Conservation (phyloP, 2,888 invertebrate species). For the Geophilus truncorum region DNA sequence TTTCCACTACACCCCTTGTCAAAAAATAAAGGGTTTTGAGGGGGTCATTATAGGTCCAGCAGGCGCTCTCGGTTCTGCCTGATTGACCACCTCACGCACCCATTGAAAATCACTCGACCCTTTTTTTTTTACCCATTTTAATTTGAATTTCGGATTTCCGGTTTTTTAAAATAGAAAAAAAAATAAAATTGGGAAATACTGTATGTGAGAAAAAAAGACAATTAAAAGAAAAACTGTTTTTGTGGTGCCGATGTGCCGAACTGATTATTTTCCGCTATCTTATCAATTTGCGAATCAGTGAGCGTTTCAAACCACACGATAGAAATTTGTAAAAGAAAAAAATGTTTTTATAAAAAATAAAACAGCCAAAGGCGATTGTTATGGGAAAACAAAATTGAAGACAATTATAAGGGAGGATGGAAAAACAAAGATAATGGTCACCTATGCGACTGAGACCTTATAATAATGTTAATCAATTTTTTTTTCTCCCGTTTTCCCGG, state of each 20-base stretch:
- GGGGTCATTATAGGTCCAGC: constrained; percentile 1
- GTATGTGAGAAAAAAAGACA: not conserved
- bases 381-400: not conserved
- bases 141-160: not conserved
- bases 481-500: no score
- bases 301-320: not conserved
- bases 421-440: not conserved
- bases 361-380: not conserved
- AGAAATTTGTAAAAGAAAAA: not conserved
- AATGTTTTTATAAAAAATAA: not conserved
- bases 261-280: not conserved
- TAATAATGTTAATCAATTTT: not conserved
- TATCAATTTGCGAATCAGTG: not conserved
- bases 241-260: not conserved
- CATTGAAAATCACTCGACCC: not conserved
- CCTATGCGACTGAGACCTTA: not conserved
- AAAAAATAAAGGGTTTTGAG: not conserved
- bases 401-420: not conserved
- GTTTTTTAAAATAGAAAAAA: not conserved
- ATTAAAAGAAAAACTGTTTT: not conserved
- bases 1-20: not conserved
- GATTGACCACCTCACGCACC: not conserved
- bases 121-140: not conserved
- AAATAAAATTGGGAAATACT: not conserved
- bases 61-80: not conserved